phyloP scores from a whole-genome alignment of 2,888 invertebrate genomes.

The Mycalesis mineus region DNA sequence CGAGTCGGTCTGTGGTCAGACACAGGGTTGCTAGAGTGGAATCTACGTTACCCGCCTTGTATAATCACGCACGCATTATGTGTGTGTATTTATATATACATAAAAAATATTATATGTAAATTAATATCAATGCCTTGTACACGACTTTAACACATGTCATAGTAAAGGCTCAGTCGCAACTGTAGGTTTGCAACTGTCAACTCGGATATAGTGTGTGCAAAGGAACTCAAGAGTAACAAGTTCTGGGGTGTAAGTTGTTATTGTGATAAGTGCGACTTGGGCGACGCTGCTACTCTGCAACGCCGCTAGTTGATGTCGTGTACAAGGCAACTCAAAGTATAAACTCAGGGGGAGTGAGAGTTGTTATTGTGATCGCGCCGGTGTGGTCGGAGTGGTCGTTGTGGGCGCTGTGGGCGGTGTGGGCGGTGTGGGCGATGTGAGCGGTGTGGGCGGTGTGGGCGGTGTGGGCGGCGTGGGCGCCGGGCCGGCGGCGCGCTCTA shows the following conservation, averaged over 20 bases:
- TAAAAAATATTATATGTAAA: neutral
- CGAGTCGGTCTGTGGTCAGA: constrained; percentile 19
- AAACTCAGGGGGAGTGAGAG: neutral
- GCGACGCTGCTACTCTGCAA: neutral
- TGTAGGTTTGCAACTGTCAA: too few species aligned
- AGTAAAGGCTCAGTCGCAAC: neutral
- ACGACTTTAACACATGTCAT: neutral
- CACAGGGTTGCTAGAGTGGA: constrained; percentile 19
- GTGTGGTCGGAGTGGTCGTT: constrained; percentile 16
- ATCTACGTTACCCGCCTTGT: constrained; percentile 1
- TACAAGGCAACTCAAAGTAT: neutral
- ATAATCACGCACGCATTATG: constrained; percentile 6
- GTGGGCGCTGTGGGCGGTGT: constrained; percentile 13
- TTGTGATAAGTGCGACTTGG: too few species aligned
- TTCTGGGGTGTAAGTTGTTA: too few species aligned
- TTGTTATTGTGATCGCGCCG: constrained; percentile 13
- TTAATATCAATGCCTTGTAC: neutral
- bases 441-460: constrained; percentile 15
- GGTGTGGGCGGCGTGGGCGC: constrained; percentile 16
- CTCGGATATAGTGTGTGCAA: too few species aligned
- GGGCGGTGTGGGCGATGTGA: constrained; percentile 8
- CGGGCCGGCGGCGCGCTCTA: constrained; percentile 38
- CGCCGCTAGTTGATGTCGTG: neutral
- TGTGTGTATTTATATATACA: neutral
- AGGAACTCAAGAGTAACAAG: too few species aligned